phyloP scores from a whole-genome alignment of 2,888 invertebrate species.

The Acanthacorydalis orientalis region DNA sequence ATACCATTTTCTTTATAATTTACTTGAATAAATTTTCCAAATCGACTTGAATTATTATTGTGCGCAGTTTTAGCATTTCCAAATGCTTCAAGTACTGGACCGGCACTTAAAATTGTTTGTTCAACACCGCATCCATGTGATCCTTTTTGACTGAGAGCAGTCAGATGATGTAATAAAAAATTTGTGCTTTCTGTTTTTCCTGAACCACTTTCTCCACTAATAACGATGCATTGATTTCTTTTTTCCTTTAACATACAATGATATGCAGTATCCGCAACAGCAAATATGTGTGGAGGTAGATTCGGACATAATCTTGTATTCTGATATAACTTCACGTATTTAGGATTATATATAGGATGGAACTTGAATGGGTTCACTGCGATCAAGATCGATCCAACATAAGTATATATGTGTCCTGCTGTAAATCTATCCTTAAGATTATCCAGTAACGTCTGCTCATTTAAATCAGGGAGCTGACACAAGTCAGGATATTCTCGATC shows the following conservation, averaged over 20 bases:
- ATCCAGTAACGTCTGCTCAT: conserved; percentile 81
- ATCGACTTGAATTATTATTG: conserved; percentile 92
- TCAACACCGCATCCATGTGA: conserved; percentile 91
- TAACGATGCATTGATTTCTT: conserved; percentile 87
- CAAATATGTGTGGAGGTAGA: conserved; percentile 92
- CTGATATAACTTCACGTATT: conserved; percentile 91
- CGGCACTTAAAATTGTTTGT: conserved; percentile 89
- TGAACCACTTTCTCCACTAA: conserved; percentile 89
- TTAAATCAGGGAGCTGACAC: conserved; percentile 87
- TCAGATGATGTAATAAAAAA: conserved; percentile 85
- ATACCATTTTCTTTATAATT: conserved; percentile 97
- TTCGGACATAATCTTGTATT: conserved; percentile 80
- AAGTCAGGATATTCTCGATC: conserved; percentile 91
- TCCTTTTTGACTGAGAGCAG: conserved; percentile 87
- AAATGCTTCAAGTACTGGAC: conserved; percentile 92
- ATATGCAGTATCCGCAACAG: conserved; percentile 86
- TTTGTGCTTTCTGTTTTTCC: conserved; percentile 95
- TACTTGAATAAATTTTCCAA: conserved; percentile 93
- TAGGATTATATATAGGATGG: conserved; percentile 95
- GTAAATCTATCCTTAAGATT: conserved; percentile 78
- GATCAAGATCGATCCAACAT: conserved; percentile 88
- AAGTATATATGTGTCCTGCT: conserved; percentile 89
- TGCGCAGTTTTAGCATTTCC: conserved; percentile 98
- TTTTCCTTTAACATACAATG: conserved; percentile 85
- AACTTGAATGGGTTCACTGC: conserved; percentile 90